Base-by-base conservation (phyloP, 2,113 vertebrate genomes). In the Rhegmatorhina hoffmannsi region DNA sequence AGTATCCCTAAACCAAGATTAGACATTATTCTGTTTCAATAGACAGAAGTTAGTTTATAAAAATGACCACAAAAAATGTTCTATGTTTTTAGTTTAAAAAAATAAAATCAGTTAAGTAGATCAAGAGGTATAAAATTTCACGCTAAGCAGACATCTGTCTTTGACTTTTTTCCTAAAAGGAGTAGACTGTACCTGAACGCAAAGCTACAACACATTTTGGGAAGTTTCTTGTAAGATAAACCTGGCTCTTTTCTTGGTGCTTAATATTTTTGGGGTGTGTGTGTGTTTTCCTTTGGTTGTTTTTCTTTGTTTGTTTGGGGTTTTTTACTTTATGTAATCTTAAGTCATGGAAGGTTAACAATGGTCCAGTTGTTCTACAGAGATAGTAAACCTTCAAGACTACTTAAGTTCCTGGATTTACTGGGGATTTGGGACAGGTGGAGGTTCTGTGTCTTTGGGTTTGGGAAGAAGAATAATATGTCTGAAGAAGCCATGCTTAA, bases 161-260 rank as follows among this genome's bases (percentile, higher is more conserved):
- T 73, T 94, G 53, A 69, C 33, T 55, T 84, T 86, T 94, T 96
- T 82, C 43, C 31, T 88, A 59, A 84, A 59, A 92, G 50, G 69
- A 92, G 18, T 52, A 21, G 25, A 36, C 28, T 53, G 31, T 80
- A 83, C 14, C 11, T 70, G 14, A 50, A 94, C 85, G 77, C 3
- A 80, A 88, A 52, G 3, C 11, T 36, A 21, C 24, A 36, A 26
- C 7, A 56, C 8, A 44, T 59, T 75, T 95, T 70, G 33, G 19
- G 94, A 52, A 34, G 40, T 72, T 95, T 44, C 21, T 40, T 87
- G 53, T 16, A 53, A 75, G 4, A 46, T 29, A 14, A 74, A 47
- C 19, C 13, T 23, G 2, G 13, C 3, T 15, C 52, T 47, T 66
- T 70, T 55, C 3, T 20, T 53, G 4, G 14, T 44, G 18, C 3